Evolutionary conservation across 2,797 vertebrate species (phyloP), one percentile per base, ranked within the genome.

Genomic region (Sternarchorhynchus goeldii): DNA sequence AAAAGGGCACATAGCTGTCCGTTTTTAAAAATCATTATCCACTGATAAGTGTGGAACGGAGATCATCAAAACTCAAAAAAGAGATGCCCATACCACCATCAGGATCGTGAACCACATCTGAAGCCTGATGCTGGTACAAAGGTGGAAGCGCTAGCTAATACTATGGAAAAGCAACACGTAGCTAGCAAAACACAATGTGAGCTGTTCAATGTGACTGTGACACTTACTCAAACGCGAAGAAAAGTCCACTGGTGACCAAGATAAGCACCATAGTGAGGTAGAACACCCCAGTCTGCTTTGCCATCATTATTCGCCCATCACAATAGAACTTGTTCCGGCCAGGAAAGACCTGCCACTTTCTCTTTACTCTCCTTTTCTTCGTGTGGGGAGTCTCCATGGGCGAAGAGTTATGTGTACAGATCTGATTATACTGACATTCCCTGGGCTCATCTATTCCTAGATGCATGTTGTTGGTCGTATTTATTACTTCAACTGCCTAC

Each of bases 221-320:
- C 80, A 96, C 96, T 97, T 94, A 97, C 96, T 98, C 96, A 89
- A 97, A 97, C 53, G 94, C 93, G 90, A 98, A 97, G 94, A 98
- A 98, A 88, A 98, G 95, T 84, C 95, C 95, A 87, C 95, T 94
- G 79, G 96, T 98, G 88, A 96, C 93, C 90, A 97, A 88, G 90
- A 98, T 97, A 69, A 98, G 95, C 72, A 95, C 87, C 88, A 97
- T 91, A 65, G 96, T 98, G 87, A 98, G 92, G 90, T 95, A 97
- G 90, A 98, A 98, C 77, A 97, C 95, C 56, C 96, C 95, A 0
- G 92, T 94, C 92, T 97, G 96, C 56, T 94, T 92, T 81, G 95
- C 96, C 96, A 97, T 97, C 95, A 98, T 97, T 88, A 97, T 93
- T 88, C 96, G 92, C 57, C 96, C 96, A 84, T 95, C 89, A 91